phyloP scores from a whole-genome alignment of 2,113 vertebrate genomes.

The Channa argus region DNA sequence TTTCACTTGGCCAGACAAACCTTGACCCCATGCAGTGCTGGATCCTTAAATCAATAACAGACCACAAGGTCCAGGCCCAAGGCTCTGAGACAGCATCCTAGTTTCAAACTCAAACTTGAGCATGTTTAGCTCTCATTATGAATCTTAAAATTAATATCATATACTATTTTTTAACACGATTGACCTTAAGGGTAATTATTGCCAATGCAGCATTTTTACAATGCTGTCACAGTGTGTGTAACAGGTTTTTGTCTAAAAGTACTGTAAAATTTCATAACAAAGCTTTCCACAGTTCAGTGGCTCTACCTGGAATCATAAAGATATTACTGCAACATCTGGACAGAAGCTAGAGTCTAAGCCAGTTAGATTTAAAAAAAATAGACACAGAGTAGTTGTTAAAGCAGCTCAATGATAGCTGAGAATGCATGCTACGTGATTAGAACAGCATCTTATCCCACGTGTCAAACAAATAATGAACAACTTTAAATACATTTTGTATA shows the following conservation, averaged over 20 bases:
- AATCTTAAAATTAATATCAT: background rate
- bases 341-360: background rate
- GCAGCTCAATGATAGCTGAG: background rate
- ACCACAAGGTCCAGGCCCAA: constrained; percentile 19
- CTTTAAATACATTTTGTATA: background rate
- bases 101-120: constrained; percentile 36
- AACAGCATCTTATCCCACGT: background rate
- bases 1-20: constrained; percentile 30
- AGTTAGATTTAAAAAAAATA: background rate
- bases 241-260: background rate
- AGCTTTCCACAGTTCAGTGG: background rate
- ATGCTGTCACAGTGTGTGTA: background rate
- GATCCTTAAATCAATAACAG: constrained; percentile 57
- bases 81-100: constrained; percentile 4
- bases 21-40: constrained; percentile 36
- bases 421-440: background rate
- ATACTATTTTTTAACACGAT: background rate
- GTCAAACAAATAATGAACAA: background rate
- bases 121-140: constrained; percentile 22
- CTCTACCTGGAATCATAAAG: background rate
- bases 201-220: background rate
- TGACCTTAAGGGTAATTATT: background rate
- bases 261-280: background rate
- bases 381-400: background rate
- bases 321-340: background rate